phyloP scores from a whole-genome alignment of 2,113 vertebrate genomes.

The Apodemus speciosus region DNA sequence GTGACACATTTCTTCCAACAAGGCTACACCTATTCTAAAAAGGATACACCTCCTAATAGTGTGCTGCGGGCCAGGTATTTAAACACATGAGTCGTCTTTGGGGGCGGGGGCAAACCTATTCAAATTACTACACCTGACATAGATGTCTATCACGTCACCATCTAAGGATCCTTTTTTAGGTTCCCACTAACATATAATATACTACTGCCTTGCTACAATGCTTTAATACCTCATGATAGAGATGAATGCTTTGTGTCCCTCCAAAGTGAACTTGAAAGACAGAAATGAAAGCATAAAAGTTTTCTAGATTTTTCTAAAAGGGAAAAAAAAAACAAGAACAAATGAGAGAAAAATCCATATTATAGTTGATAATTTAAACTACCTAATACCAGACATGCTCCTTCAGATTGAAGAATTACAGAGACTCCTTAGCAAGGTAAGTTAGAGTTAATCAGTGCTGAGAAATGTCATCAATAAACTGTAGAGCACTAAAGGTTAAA shows the following conservation, averaged over 20 bases:
- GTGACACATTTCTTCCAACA: too few relatives aligned
- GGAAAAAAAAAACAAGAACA: background rate
- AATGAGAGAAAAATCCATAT: background rate
- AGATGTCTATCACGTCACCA: background rate
- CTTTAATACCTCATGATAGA: background rate
- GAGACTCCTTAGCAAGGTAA: background rate
- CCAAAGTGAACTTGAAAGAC: background rate
- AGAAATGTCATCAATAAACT: background rate
- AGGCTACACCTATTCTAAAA: too few relatives aligned
- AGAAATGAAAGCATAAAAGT: background rate
- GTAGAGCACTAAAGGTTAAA: background rate
- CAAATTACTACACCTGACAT: background rate
- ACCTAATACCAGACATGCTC: background rate
- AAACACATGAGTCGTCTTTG: too few relatives aligned
- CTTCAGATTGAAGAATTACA: background rate
- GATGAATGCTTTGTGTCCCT: background rate
- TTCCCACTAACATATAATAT: background rate
- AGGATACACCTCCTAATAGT: too few relatives aligned
- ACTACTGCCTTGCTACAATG: background rate
- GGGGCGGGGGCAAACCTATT: too few relatives aligned
- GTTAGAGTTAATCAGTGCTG: background rate
- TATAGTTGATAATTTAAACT: background rate
- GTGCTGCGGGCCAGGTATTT: too few relatives aligned
- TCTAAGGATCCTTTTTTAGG: background rate
- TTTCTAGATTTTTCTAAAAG: conserved; percentile 3